These are phyloP conservation scores for Metaphire vulgaris DNA, from an alignment of 1,140 invertebrate species.

Conservation along the genomic window DNA sequence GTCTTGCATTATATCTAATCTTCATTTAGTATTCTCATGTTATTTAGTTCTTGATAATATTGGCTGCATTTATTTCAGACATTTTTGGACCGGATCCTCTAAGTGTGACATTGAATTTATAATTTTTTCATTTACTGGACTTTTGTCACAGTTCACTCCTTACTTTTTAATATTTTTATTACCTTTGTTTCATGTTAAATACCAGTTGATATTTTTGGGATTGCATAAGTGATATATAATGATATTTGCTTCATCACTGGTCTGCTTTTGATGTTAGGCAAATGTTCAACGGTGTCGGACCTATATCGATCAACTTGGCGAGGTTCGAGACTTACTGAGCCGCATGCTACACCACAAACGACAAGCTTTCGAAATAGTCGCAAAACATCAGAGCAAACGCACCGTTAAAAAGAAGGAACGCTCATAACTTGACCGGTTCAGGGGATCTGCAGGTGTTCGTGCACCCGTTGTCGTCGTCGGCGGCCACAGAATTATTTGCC, in stretches of 20 bases:
- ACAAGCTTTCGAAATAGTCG: constrained; percentile 10
- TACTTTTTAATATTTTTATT: neutral
- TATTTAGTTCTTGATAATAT: neutral
- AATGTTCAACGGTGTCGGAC: neutral
- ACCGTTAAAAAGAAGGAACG: constrained; percentile 17
- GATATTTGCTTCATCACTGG: neutral
- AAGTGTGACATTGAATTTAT: neutral
- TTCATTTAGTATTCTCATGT: neutral
- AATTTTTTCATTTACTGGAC: neutral
- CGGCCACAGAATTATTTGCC: no score
- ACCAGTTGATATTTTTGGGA: no score
- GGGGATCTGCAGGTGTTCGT: no score
- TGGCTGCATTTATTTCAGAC: no score
- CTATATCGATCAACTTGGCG: constrained; percentile 12
- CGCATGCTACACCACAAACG: neutral
- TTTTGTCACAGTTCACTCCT: neutral
- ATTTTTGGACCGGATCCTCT: no score
- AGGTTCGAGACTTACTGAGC: neutral
- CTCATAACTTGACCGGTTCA: neutral
- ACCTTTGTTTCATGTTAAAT: neutral
- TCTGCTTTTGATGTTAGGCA: neutral
- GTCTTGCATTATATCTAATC: neutral
- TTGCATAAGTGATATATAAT: neutral
- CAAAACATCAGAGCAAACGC: constrained; percentile 18
- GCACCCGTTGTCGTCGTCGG: no score